Evolutionary conservation across 2,113 vertebrate species (phyloP), one percentile per base, ranked within the genome.

Genomic region (Brachionichthys hirsutus): DNA sequence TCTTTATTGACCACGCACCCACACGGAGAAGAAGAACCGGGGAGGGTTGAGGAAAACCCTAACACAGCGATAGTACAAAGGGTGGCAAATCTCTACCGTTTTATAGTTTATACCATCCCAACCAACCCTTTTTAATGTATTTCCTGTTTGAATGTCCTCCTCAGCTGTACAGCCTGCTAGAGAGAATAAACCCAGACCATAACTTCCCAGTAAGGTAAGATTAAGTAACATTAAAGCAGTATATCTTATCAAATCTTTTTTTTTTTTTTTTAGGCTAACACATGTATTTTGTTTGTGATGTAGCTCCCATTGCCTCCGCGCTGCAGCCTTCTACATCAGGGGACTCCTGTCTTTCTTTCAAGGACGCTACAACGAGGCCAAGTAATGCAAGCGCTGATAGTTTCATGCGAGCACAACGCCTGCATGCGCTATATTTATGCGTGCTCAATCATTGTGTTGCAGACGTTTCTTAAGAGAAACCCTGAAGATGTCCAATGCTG

Each of bases 341-440:
- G 97, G 97, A 6, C 94, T 99, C 18, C 93, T 98, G 80, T 99
- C 97, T 82, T 99, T 99, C 81, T 99, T 99, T 72, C 97, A 99
- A 85, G 97, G 97, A 54, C 94, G 97, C 52, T 98, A 99, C 91
- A 99, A 98, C 0, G 97, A 99, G 85, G 97, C 97, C 70, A 99
- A 99, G 97, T 98, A 89, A 87, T 94, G 89, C 14, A 14, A 11
- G 2, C 24, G 22, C 12, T 17, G 34, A 10, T 19, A 9, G 1
- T 34, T n/a, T 14, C 2, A 22, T 14, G 2, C 2, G 20, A 38
- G 43, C 13, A 16, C n/a, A n/a, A 14, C 9, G 1, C 14, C 14
- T 40, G 3, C 24, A 24, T 12, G 9, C 9, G 14, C 9, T 7
- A 3, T 19, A 12, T 18, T 5, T 24, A 10, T 8, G 0, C 24